These are phyloP conservation scores for Panagrolaimus sp. DNA, from an alignment of 1,140 invertebrate genomes.

Conservation along the genomic window DNA sequence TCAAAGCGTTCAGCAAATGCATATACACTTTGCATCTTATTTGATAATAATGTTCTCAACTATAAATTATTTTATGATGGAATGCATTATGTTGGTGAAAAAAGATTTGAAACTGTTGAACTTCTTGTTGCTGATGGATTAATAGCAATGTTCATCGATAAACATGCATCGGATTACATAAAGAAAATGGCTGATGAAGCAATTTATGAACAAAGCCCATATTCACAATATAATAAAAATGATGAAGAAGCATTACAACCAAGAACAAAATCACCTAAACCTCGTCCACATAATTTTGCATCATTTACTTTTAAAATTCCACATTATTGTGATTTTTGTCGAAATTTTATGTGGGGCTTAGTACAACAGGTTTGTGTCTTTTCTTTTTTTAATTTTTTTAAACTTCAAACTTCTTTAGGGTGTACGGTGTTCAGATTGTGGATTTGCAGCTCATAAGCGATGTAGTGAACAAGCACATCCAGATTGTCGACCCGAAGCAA, in stretches of 20 bases:
- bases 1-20: constrained; percentile 61
- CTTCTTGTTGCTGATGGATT: constrained; percentile 84
- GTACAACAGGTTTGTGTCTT: constrained; percentile 71
- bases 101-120: constrained; percentile 63
- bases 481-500: too few species aligned
- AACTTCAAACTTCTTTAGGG: constrained; percentile 41
- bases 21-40: constrained; percentile 61
- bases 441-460: too few species aligned
- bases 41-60: constrained; percentile 74
- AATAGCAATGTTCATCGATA: constrained; percentile 76
- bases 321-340: constrained; percentile 80
- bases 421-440: constrained; percentile 32
- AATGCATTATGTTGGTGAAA: constrained; percentile 70
- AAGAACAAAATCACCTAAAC: constrained; percentile 14
- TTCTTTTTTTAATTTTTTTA: constrained; percentile 14
- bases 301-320: constrained; percentile 75
- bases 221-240: constrained; percentile 71
- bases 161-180: constrained; percentile 72
- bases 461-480: too few species aligned
- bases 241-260: constrained; percentile 61
- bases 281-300: constrained; percentile 64
- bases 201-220: constrained; percentile 78
- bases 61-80: constrained; percentile 79
- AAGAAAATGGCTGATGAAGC: constrained; percentile 69
- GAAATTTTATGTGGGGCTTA: constrained; percentile 88